Evolutionary conservation across 1,140 invertebrate genomes (phyloP).

Genomic region (Formica exsecta): DNA sequence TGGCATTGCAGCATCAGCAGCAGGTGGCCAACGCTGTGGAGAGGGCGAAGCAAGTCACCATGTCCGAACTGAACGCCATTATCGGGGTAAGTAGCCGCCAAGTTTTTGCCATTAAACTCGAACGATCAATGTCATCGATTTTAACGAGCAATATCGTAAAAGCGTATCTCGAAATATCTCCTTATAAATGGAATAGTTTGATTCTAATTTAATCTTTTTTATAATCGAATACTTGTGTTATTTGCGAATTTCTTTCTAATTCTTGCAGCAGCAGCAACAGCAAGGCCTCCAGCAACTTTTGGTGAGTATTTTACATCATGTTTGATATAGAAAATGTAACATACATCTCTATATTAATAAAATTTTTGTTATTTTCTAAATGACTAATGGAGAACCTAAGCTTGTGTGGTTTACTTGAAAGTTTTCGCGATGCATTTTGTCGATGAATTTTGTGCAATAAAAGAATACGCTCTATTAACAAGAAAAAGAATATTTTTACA

Average conservation of each 20-base stretch:
- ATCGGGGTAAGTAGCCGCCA: slow-evolving; percentile 91
- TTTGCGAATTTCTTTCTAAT: slow-evolving; percentile 11
- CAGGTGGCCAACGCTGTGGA: slow-evolving; percentile 97
- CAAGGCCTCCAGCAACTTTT: slow-evolving; percentile 84
- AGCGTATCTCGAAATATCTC: background rate
- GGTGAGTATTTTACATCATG: slow-evolving; percentile 74
- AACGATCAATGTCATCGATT: slow-evolving; percentile 4
- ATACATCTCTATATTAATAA: background rate
- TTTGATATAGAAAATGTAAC: background rate
- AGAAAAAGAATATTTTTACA: background rate
- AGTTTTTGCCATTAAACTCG: slow-evolving; percentile 52
- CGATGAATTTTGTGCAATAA: background rate
- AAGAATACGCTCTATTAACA: background rate
- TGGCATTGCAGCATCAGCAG: slow-evolving; percentile 92
- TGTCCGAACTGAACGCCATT: slow-evolving; percentile 96
- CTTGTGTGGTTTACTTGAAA: background rate
- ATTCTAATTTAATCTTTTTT: background rate
- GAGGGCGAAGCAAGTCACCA: slow-evolving; percentile 97
- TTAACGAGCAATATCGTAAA: slow-evolving; percentile 18
- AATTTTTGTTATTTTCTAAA: background rate
- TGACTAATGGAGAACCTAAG: no score
- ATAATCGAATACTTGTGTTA: slow-evolving; percentile 1
- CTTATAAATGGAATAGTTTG: background rate
- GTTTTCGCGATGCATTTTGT: background rate
- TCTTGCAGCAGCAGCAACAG: slow-evolving; percentile 84